Evolutionary conservation across 2,888 invertebrate species (phyloP), one percentile per base, ranked within the genome.

Genomic region (Amaurobius ferox): DNA sequence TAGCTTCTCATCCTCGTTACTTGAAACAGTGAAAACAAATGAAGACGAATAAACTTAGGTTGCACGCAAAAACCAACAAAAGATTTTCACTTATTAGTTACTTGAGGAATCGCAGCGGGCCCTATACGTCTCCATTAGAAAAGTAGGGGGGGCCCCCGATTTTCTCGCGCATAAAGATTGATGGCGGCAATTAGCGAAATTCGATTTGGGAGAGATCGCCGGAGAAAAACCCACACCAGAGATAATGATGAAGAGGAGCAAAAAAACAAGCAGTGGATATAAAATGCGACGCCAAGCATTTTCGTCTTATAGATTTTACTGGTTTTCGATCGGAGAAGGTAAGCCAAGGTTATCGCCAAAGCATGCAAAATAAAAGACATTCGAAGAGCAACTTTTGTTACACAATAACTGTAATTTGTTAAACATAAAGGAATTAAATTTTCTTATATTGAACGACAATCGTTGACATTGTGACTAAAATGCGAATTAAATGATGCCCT

Each of bases 151-250:
- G 23, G 5, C 5, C 55, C 23, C 55, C 5, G 19, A 44, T 44
- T 44, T 44, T 44, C 44, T 16, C 23, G 28, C 30, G 40, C 28
- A 71, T 55, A 71, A 77, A 83, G 81, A 83, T 83, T 83, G 83
- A 83, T 83, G 64, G 83, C 55, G 55, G 83, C 83, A 83, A 83
- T 83, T 83, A 83, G 83, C 77, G 83, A 83, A 83, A 83, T 83
- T 83, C 83, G 83, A 83, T 83, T 83, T 83, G 71, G 71, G 80
- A 81, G 74, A 73, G 64, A 7, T 55, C 80, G 64, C 70, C 76
- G n/a, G n/a, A 83, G 71, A 77, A 83, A 83, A 83, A 83, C 83
- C 77, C 70, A 70, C 77, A n/a, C 64, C 67, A 29, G 64, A 70
- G 77, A 83, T 83, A 77, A 83, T 77, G 83, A 77, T 77, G 40